A percentile compares a stretch with the other conserved stretches of the same genome.
Conservation (phyloP, 2,113 vertebrate genomes). For the Tetrao urogallus region DNA sequence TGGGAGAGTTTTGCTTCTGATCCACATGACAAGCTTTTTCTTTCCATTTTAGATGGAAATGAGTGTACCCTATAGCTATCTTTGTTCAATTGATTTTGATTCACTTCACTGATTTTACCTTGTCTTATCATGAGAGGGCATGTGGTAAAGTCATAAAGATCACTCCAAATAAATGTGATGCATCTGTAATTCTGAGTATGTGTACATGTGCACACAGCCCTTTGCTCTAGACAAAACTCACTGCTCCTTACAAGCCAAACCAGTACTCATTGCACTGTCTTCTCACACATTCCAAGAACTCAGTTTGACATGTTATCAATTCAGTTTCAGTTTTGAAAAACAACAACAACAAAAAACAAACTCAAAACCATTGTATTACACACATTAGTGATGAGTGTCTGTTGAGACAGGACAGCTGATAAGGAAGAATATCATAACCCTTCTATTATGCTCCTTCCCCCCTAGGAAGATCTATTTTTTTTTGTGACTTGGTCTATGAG, state of each 20-base stretch:
- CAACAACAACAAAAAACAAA: no score
- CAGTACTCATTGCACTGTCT: neutral
- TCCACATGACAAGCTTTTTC: accelerated
- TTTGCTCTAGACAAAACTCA: constrained; percentile 10
- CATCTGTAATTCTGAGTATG: neutral
- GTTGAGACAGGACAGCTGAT: neutral
- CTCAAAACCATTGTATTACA: neutral
- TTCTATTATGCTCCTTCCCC: neutral
- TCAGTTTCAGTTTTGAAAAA: neutral
- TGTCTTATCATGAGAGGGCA: neutral
- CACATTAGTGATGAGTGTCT: neutral
- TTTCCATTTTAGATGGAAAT: neutral
- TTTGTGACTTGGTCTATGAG: constrained; percentile 34
- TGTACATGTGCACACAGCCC: neutral
- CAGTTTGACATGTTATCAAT: neutral
- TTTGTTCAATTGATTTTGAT: neutral
- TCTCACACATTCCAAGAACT: neutral
- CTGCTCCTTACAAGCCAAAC: constrained; percentile 11
- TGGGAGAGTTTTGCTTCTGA: neutral
- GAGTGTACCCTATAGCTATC: accelerated
- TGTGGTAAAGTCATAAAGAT: neutral
- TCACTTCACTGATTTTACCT: neutral
- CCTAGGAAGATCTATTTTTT: neutral
- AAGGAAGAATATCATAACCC: neutral
- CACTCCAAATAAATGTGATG: neutral